Percentiles rank a stretch among this genome's conserved stretches.
These are phyloP conservation scores for Camelus dromedarius DNA, from an alignment of 2,113 vertebrate species.

Conservation along the genomic window DNA sequence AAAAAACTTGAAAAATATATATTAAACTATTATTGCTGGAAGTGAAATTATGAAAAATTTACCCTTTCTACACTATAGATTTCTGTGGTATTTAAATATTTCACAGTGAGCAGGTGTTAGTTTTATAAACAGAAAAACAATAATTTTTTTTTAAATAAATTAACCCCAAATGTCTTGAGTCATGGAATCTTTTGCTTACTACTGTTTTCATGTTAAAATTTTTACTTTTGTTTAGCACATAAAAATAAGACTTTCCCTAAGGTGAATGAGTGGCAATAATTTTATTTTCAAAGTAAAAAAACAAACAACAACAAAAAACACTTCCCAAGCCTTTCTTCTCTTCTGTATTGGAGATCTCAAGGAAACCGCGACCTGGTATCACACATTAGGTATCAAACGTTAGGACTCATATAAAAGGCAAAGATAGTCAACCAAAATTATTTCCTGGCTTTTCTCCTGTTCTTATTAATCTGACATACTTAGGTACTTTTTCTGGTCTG, in stretches of 20 bases:
- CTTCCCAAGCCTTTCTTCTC: background rate
- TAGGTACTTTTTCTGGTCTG: background rate
- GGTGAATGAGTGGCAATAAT: background rate
- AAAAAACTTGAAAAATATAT: background rate
- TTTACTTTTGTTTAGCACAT: conserved; percentile 21
- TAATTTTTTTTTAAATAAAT: background rate
- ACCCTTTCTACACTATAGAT: background rate
- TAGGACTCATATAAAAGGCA: background rate
- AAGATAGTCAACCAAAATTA: background rate
- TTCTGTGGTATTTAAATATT: background rate
- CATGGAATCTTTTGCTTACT: background rate
- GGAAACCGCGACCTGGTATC: background rate
- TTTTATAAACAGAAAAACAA: background rate
- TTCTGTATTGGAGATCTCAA: background rate
- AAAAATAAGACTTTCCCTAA: conserved; percentile 18
- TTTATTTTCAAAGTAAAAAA: background rate
- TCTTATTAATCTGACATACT: background rate
- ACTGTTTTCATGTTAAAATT: background rate
- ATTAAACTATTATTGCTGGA: background rate
- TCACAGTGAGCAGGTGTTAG: background rate
- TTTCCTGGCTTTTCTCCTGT: background rate
- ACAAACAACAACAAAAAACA: background rate
- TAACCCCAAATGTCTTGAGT: background rate
- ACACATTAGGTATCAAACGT: background rate
- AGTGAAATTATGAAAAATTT: background rate